Base-by-base conservation (phyloP, 2,797 vertebrate genomes). In the Acanthornis magna region DNA sequence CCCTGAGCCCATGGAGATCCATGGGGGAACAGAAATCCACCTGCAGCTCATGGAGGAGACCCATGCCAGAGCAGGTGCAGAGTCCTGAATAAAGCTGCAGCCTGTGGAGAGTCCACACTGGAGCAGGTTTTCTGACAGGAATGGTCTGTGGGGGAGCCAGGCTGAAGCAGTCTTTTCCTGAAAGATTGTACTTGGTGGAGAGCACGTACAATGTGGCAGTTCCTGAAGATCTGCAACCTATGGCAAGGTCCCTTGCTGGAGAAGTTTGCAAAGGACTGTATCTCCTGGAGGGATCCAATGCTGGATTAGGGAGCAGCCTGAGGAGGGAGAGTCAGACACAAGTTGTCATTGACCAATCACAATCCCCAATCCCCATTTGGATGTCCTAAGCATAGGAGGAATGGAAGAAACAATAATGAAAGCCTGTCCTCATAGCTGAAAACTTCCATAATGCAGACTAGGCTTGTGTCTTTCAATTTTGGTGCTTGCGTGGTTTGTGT, bases 231-330 rank as follows among this genome's bases (percentile, higher is more conserved):
- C n/a, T 76, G n/a, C 26, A 77, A 26, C 26, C 19, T 14, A 9
- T 16, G 16, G n/a, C 6, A 63, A 51, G 30, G 50, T 19, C 19
- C 14, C 5, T 3, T 51, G 16, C 19, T 91, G 54, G 16, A 72
- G 71, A 45, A 40, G 23, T 58, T 58, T 3, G 5, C 20, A 29
- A 81, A 73, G 27, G n/a, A 48, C 4, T 23, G 5, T 40, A 10
- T 68, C 10, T 7, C 19, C 21, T 32, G 34, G 2, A 1, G 4
- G 13, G 13, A n/a, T 19, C 13, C 4, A 6, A 4, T 1, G 1
- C 29, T 66, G 26, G 16, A 19, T 60, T 65, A 32, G 26, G 3
- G 2, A 81, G 42, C 21, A 70, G 19, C 1, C 3, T 74, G 66
- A 74, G 34, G 6, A 34, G 16, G 16, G 9, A 77, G 21, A 1